Base-by-base conservation (phyloP, 2,797 vertebrate genomes). In the Coracias cyanogaster region DNA sequence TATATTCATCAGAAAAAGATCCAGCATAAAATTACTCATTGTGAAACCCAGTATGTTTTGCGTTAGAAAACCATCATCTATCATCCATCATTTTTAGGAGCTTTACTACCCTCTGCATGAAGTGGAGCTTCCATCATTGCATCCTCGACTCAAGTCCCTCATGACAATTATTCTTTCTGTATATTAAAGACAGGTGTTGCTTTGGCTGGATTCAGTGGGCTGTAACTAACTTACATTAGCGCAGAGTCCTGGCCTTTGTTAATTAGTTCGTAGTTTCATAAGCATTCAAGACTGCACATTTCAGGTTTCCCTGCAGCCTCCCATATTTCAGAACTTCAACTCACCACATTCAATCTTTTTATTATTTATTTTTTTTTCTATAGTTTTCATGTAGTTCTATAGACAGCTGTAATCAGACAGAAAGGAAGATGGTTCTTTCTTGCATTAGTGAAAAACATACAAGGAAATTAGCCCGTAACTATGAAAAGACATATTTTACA, bases 141-240 rank as follows among this genome's bases (percentile, higher is more conserved):
- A 73, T 90, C 73, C 70, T 94, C 86, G 77, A 90, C 21, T 86
- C 70, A 29, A 90, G 83, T 90, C 95, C 86, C 94, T 90, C 54
- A 52, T 79, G 93, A 90, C 80, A 97, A 92, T 96, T 96, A 86
- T 76, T 93, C 86, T 96, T 95, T 66, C 71, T 77, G 1, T 64
- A 45, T 96, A 97, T 97, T 96, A 90, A 96, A 97, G 90, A 72
- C 96, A 96, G 95, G 95, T 96, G 96, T 70, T 95, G 66, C 88
- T 92, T 89, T 90, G 93, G 81, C 94, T 96, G 66, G 51, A 64
- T 84, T 76, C 92, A 92, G 70, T 29, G 70, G 66, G 51, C 77
- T 95, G 72, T 86, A 84, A 90, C 92, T 96, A 71, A 93, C 46
- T 82, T 19, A 37, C 54, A 62, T 82, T 58, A 89, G 66, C 55